A percentile compares a stretch with the other conserved stretches of the same genome.
Conservation (phyloP, 1,140 invertebrate species). For the Diabrotica undecimpunctata region DNA sequence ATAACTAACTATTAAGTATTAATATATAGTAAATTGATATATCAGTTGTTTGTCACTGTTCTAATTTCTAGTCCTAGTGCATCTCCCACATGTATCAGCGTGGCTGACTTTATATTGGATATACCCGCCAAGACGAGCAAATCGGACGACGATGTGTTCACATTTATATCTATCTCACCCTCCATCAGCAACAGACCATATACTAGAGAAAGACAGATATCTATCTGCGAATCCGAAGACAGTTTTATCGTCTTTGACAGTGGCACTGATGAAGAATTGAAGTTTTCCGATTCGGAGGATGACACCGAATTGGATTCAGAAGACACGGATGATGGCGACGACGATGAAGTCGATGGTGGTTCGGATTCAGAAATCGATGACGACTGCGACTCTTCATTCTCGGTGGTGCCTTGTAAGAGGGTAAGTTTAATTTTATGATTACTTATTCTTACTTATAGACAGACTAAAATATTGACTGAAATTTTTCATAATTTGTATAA, state of each 20-base stretch:
- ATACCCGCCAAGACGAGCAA: neutral
- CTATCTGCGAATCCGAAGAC: slow-evolving; percentile 35
- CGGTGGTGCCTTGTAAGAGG: slow-evolving; percentile 18
- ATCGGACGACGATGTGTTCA: slow-evolving; percentile 14
- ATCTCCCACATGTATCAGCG: neutral
- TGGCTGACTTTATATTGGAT: neutral
- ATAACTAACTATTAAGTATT: too few relatives aligned
- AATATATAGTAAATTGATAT: too few relatives aligned
- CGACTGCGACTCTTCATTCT: slow-evolving; percentile 16
- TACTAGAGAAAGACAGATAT: slow-evolving; percentile 22
- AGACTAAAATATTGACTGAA: too few relatives aligned
- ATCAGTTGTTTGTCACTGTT: too few relatives aligned
- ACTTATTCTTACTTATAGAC: too few relatives aligned
- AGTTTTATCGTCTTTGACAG: slow-evolving; percentile 38
- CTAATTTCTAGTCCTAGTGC: neutral
- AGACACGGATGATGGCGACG: slow-evolving; percentile 22
- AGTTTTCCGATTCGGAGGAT: slow-evolving; percentile 15
- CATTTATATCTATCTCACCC: slow-evolving; percentile 9
- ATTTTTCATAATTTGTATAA: too few relatives aligned
- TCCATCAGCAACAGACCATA: neutral
- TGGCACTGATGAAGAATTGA: slow-evolving; percentile 15
- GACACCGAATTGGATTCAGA: slow-evolving; percentile 12
- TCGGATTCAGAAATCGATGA: slow-evolving; percentile 17
- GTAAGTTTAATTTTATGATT: slow-evolving; percentile 16
- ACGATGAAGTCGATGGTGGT: slow-evolving; percentile 11